These are phyloP conservation scores for Salminus brasiliensis DNA, from an alignment of 2,113 vertebrate species.

Conservation along the genomic window DNA sequence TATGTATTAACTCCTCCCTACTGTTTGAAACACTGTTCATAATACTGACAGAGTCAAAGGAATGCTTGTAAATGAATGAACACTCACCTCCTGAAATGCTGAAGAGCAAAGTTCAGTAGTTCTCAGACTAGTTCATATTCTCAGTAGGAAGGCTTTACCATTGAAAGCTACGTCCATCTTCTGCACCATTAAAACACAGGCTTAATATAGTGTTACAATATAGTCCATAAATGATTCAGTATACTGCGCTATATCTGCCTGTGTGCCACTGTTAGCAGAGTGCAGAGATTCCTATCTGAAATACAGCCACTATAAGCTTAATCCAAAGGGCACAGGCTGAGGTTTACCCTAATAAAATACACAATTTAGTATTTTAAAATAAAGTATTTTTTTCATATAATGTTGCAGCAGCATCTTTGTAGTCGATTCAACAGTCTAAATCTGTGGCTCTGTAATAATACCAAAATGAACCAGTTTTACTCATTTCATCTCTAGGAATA, in stretches of 20 bases:
- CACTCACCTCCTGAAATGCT: conserved; percentile 18
- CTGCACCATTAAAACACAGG: conserved; percentile 55
- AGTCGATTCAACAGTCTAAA: neutral
- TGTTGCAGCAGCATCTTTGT: neutral
- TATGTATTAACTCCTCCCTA: too few species aligned
- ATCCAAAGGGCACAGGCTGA: neutral
- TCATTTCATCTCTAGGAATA: conserved; percentile 17
- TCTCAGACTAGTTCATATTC: neutral
- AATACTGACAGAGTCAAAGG: too few species aligned
- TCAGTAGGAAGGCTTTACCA: conserved; percentile 4
- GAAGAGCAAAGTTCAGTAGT: neutral
- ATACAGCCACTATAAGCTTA: neutral
- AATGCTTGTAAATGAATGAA: conserved; percentile 38
- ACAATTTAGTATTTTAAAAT: neutral
- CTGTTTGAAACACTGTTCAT: too few species aligned
- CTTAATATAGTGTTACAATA: conserved; percentile 32
- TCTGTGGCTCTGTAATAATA: neutral
- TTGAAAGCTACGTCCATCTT: conserved; percentile 26
- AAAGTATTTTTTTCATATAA: neutral
- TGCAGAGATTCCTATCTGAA: conserved; percentile 12
- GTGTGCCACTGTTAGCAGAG: neutral
- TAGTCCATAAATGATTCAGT: conserved; percentile 24
- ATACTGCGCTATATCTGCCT: neutral
- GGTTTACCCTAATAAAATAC: neutral
- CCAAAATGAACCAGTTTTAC: conserved; percentile 3